Evolutionary conservation across 2,888 invertebrate species (phyloP).

Genomic region (Melanchra persicariae): DNA sequence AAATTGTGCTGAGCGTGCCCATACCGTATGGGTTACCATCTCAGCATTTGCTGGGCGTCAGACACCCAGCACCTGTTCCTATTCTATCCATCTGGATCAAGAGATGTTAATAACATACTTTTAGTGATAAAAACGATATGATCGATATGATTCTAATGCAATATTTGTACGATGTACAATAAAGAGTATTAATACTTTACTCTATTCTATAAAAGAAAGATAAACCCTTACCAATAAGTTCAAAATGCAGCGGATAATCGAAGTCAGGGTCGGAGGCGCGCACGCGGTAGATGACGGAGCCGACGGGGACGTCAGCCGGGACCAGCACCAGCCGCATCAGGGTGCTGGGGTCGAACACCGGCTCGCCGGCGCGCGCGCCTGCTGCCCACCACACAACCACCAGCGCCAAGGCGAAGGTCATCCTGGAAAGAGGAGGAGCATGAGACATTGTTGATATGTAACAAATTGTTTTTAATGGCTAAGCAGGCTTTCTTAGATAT

Average conservation of each 20-base stretch:
- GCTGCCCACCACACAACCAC: conserved; percentile 82
- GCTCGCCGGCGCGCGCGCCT: conserved; percentile 91
- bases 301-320: conserved; percentile 95
- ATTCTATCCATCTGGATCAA: too few relatives aligned
- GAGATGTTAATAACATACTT: too few relatives aligned
- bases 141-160: too few relatives aligned
- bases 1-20: too few relatives aligned
- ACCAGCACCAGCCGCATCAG: conserved; percentile 95
- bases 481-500: not conserved
- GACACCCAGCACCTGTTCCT: too few relatives aligned
- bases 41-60: too few relatives aligned
- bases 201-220: too few relatives aligned
- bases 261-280: conserved; percentile 96
- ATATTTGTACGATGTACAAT: too few relatives aligned
- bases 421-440: conserved; percentile 73
- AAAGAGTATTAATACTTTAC: too few relatives aligned
- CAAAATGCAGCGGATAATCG: conserved; percentile 96
- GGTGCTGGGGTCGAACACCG: conserved; percentile 96
- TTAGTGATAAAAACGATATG: too few relatives aligned
- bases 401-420: conserved; percentile 86
- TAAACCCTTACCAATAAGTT: conserved; percentile 91
- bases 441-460: conserved; percentile 14
- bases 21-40: too few relatives aligned
- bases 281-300: conserved; percentile 96
- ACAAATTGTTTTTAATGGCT: not conserved